Base-by-base conservation (phyloP, 1,140 invertebrate species). In the Monomorium pharaonis region DNA sequence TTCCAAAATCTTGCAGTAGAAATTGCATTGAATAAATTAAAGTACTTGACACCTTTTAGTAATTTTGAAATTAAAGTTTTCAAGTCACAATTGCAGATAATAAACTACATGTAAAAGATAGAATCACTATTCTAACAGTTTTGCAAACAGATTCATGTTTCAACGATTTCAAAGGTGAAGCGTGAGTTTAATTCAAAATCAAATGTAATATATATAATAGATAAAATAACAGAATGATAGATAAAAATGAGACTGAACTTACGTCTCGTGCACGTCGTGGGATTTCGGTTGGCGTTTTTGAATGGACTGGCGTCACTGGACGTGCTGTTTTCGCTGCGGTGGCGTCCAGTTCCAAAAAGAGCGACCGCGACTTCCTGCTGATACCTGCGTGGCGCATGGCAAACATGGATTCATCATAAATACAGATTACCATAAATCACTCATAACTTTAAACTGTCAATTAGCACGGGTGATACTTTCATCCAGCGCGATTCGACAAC, bases 281-380 rank as follows among this genome's bases (percentile, higher is more conserved):
- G 58, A 93, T 91, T 33, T 95, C 95, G 58, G 95, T 92, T 65
- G 95, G 89, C 76, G 93, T 94, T 91, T 96, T 96, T 0, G 95
- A 90, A 85, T 92, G 94, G 27, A 94, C 92, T 6, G 93, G 94
- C 72, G 93, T 94, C 67, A 95, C 93, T n/a, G 94, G 93, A 87
- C 94, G 88, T 81, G 95, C 93, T 47, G 91, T 93, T 91, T 95
- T 95, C n/a, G 94, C 93, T 10, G 94, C 93, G 92, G 92, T 96
- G 95, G 98, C 97, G 92, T 99, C 98, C 85, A 99, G 94, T 95
- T 98, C 97, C 94, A 98, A 95, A 93, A 98, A 99, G 62, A 98
- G 95, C 49, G 97, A 97, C 24, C 98, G 96, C 0, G 98, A 98
- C 92, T 98, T 97, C 94, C 98, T 98, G 80, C 97, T 97, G 76